Base-by-base conservation (phyloP, 2,113 vertebrate genomes). In the Semicossyphus pulcher region DNA sequence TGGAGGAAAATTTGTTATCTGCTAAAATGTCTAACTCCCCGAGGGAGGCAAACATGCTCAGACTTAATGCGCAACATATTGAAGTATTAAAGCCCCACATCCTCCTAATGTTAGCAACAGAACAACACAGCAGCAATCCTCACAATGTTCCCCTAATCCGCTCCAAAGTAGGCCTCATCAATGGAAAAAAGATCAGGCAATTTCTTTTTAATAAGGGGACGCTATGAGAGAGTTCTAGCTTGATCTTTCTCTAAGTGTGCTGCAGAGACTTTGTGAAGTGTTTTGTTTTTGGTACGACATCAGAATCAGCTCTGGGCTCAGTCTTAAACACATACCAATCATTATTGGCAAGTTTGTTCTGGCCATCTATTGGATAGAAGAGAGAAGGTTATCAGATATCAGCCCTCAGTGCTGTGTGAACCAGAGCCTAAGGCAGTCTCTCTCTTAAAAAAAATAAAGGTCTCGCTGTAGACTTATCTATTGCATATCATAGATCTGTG, bases 331-430 rank as follows among this genome's bases (percentile, higher is more conserved):
- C 91, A 93, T 92, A 93, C 86, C 86, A 78, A 39, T 88, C 90
- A 89, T 93, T 92, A 91, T 84, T 88, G 86, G 79, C 89, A 91
- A 89, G 86, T 92, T 92, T 86, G 85, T 87, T 91, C 91, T 91
- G 88, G 91, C 85, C 88, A 78, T 67, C 71, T 70, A 84, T 57
- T 86, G 87, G 86, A 88, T 79, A 68, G 78, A 49, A 76, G 72
- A 66, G 52, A 76, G 72, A 66, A 80, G 80, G 84, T 87, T 89
- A 92, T 92, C 89, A 76, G 81, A 83, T 87, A 59, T 85, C 78
- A 81, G 80, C 41, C 39, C 75, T 72, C 70, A 68, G 59, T 66
- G 69, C 44, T 59, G 58, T 83, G 76, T 54, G 69, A 90, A 88
- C 85, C 76, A 72, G 86, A 76, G 80, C 85, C 72, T 62, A 21